Evolutionary conservation across 2,888 invertebrate genomes (phyloP).

Genomic region (Morpho helenor): DNA sequence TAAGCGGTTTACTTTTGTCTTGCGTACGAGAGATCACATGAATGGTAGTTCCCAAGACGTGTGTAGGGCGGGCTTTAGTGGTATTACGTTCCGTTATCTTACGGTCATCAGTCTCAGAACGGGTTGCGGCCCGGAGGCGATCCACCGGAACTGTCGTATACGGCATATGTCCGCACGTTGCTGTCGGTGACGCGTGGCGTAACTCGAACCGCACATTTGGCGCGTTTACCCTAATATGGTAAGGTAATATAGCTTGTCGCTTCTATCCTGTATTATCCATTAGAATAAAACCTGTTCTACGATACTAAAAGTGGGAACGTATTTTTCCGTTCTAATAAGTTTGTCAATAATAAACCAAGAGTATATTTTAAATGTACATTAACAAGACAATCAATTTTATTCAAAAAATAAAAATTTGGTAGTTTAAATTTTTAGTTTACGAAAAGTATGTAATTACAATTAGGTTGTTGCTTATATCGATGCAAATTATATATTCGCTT

Average conservation of each 20-base stretch:
- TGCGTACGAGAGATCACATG: conserved; percentile 29
- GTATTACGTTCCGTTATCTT: conserved; percentile 65
- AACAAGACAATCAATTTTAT: no score
- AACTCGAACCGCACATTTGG: conserved; percentile 26
- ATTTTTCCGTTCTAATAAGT: conserved; percentile 8
- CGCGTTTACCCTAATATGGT: conserved; percentile 25
- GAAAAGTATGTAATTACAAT: no score
- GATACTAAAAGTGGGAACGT: conserved; percentile 8
- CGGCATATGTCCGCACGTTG: conserved; percentile 41
- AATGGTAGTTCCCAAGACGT: conserved; percentile 40
- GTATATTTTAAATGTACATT: not conserved
- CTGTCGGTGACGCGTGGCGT: conserved; percentile 35
- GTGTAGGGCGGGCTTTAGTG: conserved; percentile 44
- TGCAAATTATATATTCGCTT: no score
- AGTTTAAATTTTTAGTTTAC: no score
- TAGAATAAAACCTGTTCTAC: conserved; percentile 12
- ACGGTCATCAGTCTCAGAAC: conserved; percentile 70
- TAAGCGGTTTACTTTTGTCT: conserved; percentile 34
- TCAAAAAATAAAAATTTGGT: no score
- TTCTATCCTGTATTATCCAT: conserved; percentile 26
- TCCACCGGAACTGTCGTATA: conserved; percentile 67
- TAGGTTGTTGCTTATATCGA: no score
- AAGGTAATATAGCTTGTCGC: conserved; percentile 23
- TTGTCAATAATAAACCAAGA: conserved; percentile 4
- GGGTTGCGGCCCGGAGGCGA: conserved; percentile 56